Evolutionary conservation across 2,888 invertebrate species (phyloP), one percentile per base, ranked within the genome.

Genomic region (Drosophila lacicola): DNA sequence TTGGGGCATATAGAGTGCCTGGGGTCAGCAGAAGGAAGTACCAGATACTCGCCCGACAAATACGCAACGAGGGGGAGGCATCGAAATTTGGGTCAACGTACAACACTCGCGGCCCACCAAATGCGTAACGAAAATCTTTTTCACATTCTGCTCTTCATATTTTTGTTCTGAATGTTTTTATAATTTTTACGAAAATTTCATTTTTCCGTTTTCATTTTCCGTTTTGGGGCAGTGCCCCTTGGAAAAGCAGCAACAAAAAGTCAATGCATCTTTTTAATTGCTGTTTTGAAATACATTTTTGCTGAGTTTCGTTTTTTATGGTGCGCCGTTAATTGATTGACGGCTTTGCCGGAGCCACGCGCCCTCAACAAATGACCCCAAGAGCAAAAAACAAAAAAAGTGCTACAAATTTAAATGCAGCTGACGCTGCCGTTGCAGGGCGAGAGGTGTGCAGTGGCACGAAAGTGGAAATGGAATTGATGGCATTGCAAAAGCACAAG

Each of bases 261-360:
- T 47, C 62, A 68, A 71, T 70, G 74, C 56, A 67, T 63, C 61
- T 68, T 67, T 64, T 74, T 68, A 54, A 78, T 69, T 69, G 64
- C 68, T 68, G 58, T 67, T 75, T 70, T 13, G 54, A 62, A 74
- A 74, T 58, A 71, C 63, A 61, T 55, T 61, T 64, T 64, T 25
- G 58, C 63, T 71, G 17, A 54, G 51, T 41, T 44, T 62, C 9
- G 1, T 55, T 46, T 41, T 53, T 44, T 58, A 47, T 58, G 44
- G 19, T 21, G 50, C 45, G 53, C 49, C 47, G 80, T 75, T 82
- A 82, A 82, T 85, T 82, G 86, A 82, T 82, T 85, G 82, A 80
- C 73, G 70, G 61, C 75, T 63, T 57, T 9, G 50, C 53, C 42
- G 36, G 21, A 39, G 49, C 44, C 54, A 45, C 41, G 56, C 67